Evolutionary conservation across 2,113 vertebrate species (phyloP), one percentile per base, ranked within the genome.

Genomic region (Prochilodus magdalenae): DNA sequence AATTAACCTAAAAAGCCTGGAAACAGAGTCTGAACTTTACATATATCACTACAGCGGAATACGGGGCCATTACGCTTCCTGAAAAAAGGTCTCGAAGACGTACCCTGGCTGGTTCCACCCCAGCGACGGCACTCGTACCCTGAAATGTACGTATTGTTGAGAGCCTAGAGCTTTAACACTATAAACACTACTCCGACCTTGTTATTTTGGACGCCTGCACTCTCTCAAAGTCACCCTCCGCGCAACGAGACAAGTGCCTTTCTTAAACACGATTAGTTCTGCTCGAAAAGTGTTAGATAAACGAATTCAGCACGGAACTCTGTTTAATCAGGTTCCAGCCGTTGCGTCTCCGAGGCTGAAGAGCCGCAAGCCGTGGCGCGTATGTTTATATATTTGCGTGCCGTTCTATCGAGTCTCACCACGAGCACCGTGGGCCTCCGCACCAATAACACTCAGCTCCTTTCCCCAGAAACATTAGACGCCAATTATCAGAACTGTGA

Each of bases 381-480:
- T 12, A 4, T 77, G 47, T 67, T 70, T 70, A n/a, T 70, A n/a
- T 82, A 73, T 75, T 75, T 82, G 73, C 73, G 16, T 49, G 72
- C 80, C 62, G 74, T 75, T 59, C 57, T 82, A 82, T 82, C 73
- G 87, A 87, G 86, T 83, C 86, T 87, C 83, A 60, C 49, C 83
- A 83, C 84, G 77, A 88, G 75, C 89, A 87, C 89, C 89, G 65
- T 53, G 85, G 87, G 89, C 87, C 89, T 80, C 65, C 14, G 33
- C 88, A 88, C 84, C 87, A 83, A 86, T 87, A 88, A 87, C 88
- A 87, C 87, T 89, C 89, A 86, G 84, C 81, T 73, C n/a, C 87
- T 90, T 89, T 84, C 87, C 89, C 77, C 85, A 88, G 91, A 91
- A 92, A 93, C 90, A 89, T 89, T 73, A 90, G 75, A 91, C 87